Percentiles rank a stretch among this genome's conserved stretches.
These are phyloP conservation scores for Cricetomys ansorgei DNA, from an alignment of 2,113 vertebrate species.

Conservation along the genomic window DNA sequence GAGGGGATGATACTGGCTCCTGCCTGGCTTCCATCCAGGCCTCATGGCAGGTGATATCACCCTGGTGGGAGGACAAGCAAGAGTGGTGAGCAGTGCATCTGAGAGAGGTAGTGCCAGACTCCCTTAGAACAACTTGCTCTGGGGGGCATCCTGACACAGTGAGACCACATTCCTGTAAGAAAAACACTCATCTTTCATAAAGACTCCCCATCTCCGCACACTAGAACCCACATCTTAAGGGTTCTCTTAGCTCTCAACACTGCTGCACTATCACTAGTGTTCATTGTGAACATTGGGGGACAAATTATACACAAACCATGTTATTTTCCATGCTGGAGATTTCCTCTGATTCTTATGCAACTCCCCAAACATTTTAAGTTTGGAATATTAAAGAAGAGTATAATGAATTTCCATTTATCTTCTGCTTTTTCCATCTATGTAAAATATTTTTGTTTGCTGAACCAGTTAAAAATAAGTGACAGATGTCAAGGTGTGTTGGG, in stretches of 20 bases:
- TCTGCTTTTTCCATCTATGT: not conserved
- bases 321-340: not conserved
- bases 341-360: not conserved
- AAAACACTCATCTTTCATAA: not conserved
- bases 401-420: not conserved
- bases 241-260: too few species aligned
- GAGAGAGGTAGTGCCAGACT: not conserved
- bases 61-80: too few species aligned
- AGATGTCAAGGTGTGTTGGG: not conserved
- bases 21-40: not conserved
- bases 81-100: not conserved
- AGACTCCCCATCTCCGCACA: not conserved
- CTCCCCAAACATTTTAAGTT: not conserved
- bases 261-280: not conserved
- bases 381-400: not conserved
- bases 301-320: not conserved
- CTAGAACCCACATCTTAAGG: not conserved
- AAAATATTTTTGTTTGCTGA: not conserved
- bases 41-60: too few species aligned
- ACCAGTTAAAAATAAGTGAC: not conserved
- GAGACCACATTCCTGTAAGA: too few species aligned
- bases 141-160: not conserved
- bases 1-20: not conserved
- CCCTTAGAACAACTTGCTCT: too few species aligned
- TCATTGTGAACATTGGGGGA: not conserved